These are phyloP conservation scores for Eurosta solidaginis DNA, from an alignment of 1,140 invertebrate genomes.

Conservation along the genomic window DNA sequence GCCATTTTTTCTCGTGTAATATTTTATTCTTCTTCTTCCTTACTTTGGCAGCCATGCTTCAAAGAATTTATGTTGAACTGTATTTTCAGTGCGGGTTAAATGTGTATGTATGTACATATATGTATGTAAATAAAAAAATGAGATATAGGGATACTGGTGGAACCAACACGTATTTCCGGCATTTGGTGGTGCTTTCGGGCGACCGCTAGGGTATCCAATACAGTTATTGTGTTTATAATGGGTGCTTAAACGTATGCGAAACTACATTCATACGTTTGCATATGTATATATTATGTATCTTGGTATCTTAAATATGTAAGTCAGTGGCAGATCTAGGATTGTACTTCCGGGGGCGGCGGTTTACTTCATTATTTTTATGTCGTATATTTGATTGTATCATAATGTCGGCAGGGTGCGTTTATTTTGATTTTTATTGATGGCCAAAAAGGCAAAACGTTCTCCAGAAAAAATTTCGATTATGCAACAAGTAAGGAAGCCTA, in stretches of 20 bases:
- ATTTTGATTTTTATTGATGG: too few relatives aligned
- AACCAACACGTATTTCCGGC: not conserved
- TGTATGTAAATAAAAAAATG: not conserved
- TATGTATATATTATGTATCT: too few relatives aligned
- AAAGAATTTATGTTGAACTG: not conserved
- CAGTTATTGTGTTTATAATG: constrained; percentile 29
- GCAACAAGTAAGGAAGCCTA: too few relatives aligned
- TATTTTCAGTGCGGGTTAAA: not conserved
- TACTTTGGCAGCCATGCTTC: not conserved
- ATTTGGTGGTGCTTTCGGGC: not conserved
- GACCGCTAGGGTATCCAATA: not conserved
- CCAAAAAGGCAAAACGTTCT: too few relatives aligned
- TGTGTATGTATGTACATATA: not conserved
- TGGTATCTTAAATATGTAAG: too few relatives aligned
- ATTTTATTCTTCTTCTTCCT: not conserved
- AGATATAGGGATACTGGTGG: not conserved
- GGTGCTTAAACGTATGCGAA: constrained; percentile 23
- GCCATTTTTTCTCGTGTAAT: not conserved
- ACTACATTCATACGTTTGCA: too few relatives aligned
- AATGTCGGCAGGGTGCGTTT: too few relatives aligned
- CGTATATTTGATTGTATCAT: too few relatives aligned
- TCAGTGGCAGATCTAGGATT: too few relatives aligned
- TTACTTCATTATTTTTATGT: too few relatives aligned
- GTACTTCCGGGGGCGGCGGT: too few relatives aligned
- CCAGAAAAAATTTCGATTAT: too few relatives aligned